Percentiles rank a stretch among this genome's conserved stretches.
phyloP scores from a whole-genome alignment of 1,140 invertebrate genomes.

The Microplitis mediator region DNA sequence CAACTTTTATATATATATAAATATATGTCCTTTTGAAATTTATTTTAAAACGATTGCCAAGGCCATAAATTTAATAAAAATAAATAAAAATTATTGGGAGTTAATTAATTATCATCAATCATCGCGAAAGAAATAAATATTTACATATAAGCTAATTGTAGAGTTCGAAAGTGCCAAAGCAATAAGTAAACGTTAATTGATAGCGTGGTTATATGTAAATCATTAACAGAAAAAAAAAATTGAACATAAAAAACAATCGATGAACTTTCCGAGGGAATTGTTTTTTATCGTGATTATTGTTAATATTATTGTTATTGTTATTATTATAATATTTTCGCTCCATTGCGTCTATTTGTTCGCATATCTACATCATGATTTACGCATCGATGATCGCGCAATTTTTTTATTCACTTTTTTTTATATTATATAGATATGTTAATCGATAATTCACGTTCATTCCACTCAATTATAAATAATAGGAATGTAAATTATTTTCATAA shows the following conservation, averaged over 20 bases:
- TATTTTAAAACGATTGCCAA: too few species aligned
- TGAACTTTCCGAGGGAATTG: conserved; percentile 6
- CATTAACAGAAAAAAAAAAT: background rate
- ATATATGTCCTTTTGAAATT: too few species aligned
- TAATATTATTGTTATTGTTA: background rate
- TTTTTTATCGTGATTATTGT: background rate
- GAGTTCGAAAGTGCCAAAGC: background rate
- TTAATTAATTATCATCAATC: too few species aligned
- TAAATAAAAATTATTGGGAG: too few species aligned
- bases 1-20: background rate
- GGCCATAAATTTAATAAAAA: too few species aligned
- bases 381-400: conserved; percentile 1
- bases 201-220: background rate
- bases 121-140: background rate
- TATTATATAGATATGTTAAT: background rate
- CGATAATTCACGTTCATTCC: background rate
- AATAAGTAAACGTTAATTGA: background rate
- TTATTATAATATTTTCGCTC: background rate
- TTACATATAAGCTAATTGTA: background rate
- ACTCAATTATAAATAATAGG: too few species aligned
- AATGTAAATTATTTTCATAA: too few species aligned
- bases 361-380: background rate
- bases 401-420: background rate
- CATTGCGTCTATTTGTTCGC: background rate
- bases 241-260: background rate